Evolutionary conservation across 2,113 vertebrate species (phyloP), one percentile per base, ranked within the genome.

Genomic region (Calypte anna): DNA sequence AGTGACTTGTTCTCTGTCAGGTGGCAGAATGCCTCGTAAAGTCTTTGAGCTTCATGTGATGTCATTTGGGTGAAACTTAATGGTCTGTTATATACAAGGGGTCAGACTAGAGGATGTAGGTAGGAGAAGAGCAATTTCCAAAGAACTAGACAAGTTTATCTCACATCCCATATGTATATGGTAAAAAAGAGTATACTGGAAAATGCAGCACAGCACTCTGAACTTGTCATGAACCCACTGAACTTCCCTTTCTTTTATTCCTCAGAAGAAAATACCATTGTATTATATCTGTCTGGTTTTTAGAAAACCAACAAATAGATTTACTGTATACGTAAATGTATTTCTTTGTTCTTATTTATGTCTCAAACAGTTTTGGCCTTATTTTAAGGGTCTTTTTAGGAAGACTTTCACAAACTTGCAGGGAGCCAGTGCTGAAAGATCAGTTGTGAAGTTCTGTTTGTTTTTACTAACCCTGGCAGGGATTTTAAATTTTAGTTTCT

Each of bases 401-500:
- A 91, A 89, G 81, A 44, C 54, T 87, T 78, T 89, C 59, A 62
- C 48, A 70, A 51, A 82, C 69, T 92, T 87, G 14, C 81, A 87
- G 7, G 4, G 59, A 91, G 48, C 33, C 62, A 85, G 62, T 74
- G 80, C 75, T 91, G 77, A 90, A 95, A 82, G 76, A 92, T 81
- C 30, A 44, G 77, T 92, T 94, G 75, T 88, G 88, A 93, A 94
- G 95, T 27, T 11, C 33, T 81, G 10, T 85, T 94, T 91, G 31
- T 91, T 95, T 94, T 92, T 80, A 59, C 64, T 88, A 79, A 86
- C 23, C 7, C 21, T 77, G 44, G 20, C 46, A 95, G 40, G 27
- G 86, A 90, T 90, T 92, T 89, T 75, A 62, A 74, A 63, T 94
- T 84, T 88, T 63, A 85, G 48, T 91, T 90, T 83, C 59, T 92